Conservation (phyloP, 1,140 invertebrate genomes). For the Acromyrmex echinatior region DNA sequence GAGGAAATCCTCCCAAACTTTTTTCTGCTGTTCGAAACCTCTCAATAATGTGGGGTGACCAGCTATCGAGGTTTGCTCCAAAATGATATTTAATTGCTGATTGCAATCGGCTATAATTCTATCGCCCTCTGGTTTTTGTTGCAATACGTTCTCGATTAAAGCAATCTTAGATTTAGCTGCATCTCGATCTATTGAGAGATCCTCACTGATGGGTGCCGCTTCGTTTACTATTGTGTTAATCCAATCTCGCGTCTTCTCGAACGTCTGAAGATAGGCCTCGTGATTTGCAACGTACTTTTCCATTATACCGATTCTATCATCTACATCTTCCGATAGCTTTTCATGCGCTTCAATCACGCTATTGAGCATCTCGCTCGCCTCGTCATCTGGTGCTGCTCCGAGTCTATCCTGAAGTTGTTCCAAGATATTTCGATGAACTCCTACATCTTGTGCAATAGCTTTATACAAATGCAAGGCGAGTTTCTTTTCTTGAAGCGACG, state of each 20-base stretch:
- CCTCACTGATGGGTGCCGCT: slow-evolving; percentile 89
- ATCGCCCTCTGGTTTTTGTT: slow-evolving; percentile 92
- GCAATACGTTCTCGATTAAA: slow-evolving; percentile 92
- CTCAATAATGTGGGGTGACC: slow-evolving; percentile 92
- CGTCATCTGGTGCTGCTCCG: slow-evolving; percentile 91
- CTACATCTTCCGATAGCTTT: slow-evolving; percentile 89
- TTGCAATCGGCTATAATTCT: slow-evolving; percentile 91
- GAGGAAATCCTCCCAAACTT: slow-evolving; percentile 93
- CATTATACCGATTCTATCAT: slow-evolving; percentile 89
- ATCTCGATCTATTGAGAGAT: slow-evolving; percentile 91
- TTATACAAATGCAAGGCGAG: slow-evolving; percentile 92
- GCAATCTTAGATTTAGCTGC: slow-evolving; percentile 91
- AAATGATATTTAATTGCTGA: slow-evolving; percentile 90
- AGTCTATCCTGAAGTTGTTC: slow-evolving; percentile 93
- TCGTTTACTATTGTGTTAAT: slow-evolving; percentile 91
- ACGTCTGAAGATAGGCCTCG: slow-evolving; percentile 92
- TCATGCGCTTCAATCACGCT: slow-evolving; percentile 91
- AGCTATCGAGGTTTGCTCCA: slow-evolving; percentile 92
- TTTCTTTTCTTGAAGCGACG: slow-evolving; percentile 95
- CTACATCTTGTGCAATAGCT: slow-evolving; percentile 93
- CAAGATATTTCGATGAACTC: slow-evolving; percentile 92
- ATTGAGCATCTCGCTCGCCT: slow-evolving; percentile 90
- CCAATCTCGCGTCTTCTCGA: slow-evolving; percentile 92
- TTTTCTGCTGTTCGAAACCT: slow-evolving; percentile 92
- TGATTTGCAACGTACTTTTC: slow-evolving; percentile 93